Conservation (phyloP, 2,888 invertebrate species). For the Bombylius major region DNA sequence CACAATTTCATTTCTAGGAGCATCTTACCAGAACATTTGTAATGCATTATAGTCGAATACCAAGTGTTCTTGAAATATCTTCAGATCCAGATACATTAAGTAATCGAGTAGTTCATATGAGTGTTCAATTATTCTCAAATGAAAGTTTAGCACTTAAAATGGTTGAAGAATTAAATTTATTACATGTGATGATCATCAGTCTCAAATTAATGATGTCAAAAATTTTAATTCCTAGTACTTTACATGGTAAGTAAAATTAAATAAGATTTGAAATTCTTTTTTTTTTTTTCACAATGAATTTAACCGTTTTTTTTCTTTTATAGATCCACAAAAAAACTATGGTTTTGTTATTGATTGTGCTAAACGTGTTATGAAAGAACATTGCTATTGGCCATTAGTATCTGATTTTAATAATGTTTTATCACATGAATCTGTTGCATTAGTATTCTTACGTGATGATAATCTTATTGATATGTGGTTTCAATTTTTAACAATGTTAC, state of each 20-base stretch:
- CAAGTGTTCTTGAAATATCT: slow-evolving; percentile 76
- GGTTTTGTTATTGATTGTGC: slow-evolving; percentile 91
- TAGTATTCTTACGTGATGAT: slow-evolving; percentile 78
- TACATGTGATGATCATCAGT: slow-evolving; percentile 87
- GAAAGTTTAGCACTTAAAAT: slow-evolving; percentile 81
- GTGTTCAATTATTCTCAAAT: slow-evolving; percentile 92
- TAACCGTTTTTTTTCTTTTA: slow-evolving; percentile 16
- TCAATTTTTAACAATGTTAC: slow-evolving; percentile 84
- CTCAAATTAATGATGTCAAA: slow-evolving; percentile 87
- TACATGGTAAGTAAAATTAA: slow-evolving; percentile 52
- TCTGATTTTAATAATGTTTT: slow-evolving; percentile 94
- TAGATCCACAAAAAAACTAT: slow-evolving; percentile 63
- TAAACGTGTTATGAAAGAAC: slow-evolving; percentile 87
- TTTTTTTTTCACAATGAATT: neutral
- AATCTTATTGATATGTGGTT: slow-evolving; percentile 93
- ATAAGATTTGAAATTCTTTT: neutral
- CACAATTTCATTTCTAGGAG: slow-evolving; percentile 44
- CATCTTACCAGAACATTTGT: slow-evolving; percentile 90
- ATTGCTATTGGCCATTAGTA: slow-evolving; percentile 96
- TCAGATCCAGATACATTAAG: slow-evolving; percentile 82
- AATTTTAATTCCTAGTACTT: slow-evolving; percentile 73
- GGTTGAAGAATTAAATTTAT: slow-evolving; percentile 76
- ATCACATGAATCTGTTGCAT: slow-evolving; percentile 81
- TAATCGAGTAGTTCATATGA: slow-evolving; percentile 94
- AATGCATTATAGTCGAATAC: slow-evolving; percentile 89